phyloP scores from a whole-genome alignment of 2,888 invertebrate species.

The Cosmia pyralina region DNA sequence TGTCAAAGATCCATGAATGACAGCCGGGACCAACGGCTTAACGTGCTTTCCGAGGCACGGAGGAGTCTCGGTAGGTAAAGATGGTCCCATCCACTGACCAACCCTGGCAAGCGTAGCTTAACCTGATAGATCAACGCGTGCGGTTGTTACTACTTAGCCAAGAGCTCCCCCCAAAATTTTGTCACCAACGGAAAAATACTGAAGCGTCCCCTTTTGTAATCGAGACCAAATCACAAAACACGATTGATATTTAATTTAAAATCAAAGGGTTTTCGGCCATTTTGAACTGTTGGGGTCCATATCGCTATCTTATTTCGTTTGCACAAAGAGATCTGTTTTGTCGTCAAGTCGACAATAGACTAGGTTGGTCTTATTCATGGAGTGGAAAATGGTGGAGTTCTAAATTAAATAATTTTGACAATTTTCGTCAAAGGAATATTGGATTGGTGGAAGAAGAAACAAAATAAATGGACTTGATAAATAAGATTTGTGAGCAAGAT shows the following conservation, averaged over 20 bases:
- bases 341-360: conserved; percentile 50
- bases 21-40: no score
- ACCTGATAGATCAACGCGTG: no score
- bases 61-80: no score
- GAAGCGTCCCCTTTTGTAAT: conserved; percentile 16
- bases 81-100: no score
- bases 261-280: conserved; percentile 47
- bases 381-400: conserved; percentile 25
- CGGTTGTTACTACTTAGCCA: no score
- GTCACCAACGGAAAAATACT: conserved; percentile 9
- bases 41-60: no score
- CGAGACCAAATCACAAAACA: conserved; percentile 7
- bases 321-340: conserved; percentile 58
- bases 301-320: conserved; percentile 59
- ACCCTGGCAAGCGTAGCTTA: no score
- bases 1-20: no score
- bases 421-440: background rate
- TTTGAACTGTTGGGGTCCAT: conserved; percentile 53
- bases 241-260: conserved; percentile 61
- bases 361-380: conserved; percentile 34
- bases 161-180: no score
- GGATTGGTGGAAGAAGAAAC: background rate
- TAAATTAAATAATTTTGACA: conserved; percentile 31
- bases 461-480: background rate
- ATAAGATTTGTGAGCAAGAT: no score